phyloP scores from a whole-genome alignment of 2,888 invertebrate species.

The Catocala sponsa region DNA sequence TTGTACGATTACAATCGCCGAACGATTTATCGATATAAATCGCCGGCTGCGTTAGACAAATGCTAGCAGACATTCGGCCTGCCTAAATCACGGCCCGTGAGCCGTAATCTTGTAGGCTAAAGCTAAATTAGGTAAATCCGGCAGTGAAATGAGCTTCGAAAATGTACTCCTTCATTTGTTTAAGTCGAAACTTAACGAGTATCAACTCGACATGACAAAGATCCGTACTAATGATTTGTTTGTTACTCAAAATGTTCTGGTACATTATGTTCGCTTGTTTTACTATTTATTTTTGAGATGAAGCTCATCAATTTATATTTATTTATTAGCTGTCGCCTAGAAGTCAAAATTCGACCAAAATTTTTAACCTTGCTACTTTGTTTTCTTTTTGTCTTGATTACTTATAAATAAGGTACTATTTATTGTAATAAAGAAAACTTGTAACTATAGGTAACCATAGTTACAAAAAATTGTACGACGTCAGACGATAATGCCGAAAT shows the following conservation, averaged over 20 bases:
- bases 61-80: slow-evolving; percentile 34
- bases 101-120: slow-evolving; percentile 11
- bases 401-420: no score
- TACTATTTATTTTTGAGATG: slow-evolving; percentile 3
- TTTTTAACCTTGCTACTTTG: no score
- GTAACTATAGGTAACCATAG: no score
- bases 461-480: no score
- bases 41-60: slow-evolving; percentile 53
- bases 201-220: slow-evolving; percentile 21
- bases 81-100: slow-evolving; percentile 4
- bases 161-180: slow-evolving; percentile 37
- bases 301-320: background rate
- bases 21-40: slow-evolving; percentile 59
- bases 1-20: no score
- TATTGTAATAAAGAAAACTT: no score
- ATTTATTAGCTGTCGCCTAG: no score
- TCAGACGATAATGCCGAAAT: no score
- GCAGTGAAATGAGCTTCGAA: slow-evolving; percentile 25
- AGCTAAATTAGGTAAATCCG: slow-evolving; percentile 27
- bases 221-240: slow-evolving; percentile 8
- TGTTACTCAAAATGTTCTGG: slow-evolving; percentile 4
- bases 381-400: no score
- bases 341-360: no score
- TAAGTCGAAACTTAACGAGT: slow-evolving; percentile 37
- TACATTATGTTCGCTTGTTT: background rate